These are phyloP conservation scores for Pseudomugil gertrudae DNA, from an alignment of 2,797 vertebrate genomes.

Conservation along the genomic window DNA sequence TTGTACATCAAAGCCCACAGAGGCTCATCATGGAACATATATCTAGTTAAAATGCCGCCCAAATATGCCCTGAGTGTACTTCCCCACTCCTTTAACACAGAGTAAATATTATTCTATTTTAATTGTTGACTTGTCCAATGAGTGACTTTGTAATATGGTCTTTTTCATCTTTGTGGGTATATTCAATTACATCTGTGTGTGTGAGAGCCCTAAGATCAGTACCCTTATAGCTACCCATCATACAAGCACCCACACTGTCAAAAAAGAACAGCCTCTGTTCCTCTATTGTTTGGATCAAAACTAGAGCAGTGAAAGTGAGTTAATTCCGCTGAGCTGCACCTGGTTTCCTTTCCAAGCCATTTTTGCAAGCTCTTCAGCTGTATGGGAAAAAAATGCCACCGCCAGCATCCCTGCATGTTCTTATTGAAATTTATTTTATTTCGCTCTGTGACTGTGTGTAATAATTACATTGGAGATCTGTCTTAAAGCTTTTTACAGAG, in stretches of 20 bases:
- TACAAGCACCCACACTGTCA: slow-evolving; percentile 64
- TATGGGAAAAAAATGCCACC: slow-evolving; percentile 35
- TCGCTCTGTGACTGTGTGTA: slow-evolving; percentile 54
- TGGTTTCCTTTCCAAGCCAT: slow-evolving; percentile 70
- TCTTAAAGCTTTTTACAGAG: slow-evolving; percentile 59
- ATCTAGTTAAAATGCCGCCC: slow-evolving; percentile 25
- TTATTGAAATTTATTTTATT: slow-evolving; percentile 47
- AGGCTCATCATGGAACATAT: slow-evolving; percentile 43
- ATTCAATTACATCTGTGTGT: slow-evolving; percentile 17
- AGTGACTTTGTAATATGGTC: slow-evolving; percentile 31
- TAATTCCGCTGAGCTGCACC: slow-evolving; percentile 74
- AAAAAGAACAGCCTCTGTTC: slow-evolving; percentile 70
- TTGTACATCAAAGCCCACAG: slow-evolving; percentile 61
- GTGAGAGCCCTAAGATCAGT: slow-evolving; percentile 30
- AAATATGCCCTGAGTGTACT: slow-evolving; percentile 7
- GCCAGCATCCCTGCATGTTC: slow-evolving; percentile 53
- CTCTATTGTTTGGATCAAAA: slow-evolving; percentile 75
- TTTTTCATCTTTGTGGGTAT: slow-evolving; percentile 14
- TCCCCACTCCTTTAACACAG: background rate
- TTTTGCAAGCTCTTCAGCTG: slow-evolving; percentile 60
- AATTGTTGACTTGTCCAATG: slow-evolving; percentile 37
- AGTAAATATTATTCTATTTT: slow-evolving; percentile 17
- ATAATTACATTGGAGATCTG: slow-evolving; percentile 64
- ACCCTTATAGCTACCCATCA: slow-evolving; percentile 50
- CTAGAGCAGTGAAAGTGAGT: slow-evolving; percentile 73